These are phyloP conservation scores for Meloidogyne hapla DNA, from an alignment of 1,140 invertebrate genomes.

Conservation along the genomic window DNA sequence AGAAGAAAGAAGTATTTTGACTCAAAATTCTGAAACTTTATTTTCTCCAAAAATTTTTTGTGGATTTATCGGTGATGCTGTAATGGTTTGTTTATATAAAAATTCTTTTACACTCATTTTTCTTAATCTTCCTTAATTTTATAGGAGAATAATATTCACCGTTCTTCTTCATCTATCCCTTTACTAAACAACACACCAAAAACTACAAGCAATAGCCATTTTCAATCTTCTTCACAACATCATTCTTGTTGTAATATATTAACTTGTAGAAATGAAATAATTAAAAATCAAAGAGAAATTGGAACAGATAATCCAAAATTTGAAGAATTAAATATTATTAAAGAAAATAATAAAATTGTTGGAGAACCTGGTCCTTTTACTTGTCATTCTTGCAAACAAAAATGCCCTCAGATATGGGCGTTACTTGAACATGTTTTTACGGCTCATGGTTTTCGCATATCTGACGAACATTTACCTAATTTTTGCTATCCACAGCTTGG, in stretches of 20 bases:
- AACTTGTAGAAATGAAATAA: not conserved
- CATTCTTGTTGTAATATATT: not conserved
- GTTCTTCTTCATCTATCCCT: no score
- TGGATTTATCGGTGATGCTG: no score
- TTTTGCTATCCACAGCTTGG: conserved; percentile 40
- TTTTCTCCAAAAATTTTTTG: no score
- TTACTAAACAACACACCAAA: conserved; percentile 4
- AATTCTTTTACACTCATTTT: no score
- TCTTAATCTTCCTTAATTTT: no score
- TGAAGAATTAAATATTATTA: not conserved
- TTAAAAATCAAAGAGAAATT: not conserved
- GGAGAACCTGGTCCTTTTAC: conserved; percentile 37
- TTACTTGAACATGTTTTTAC: conserved; percentile 58
- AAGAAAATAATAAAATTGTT: conserved; percentile 16
- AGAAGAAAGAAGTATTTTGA: not conserved
- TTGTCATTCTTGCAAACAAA: conserved; percentile 58
- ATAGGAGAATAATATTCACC: no score
- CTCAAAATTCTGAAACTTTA: not conserved
- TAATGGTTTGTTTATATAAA: no score
- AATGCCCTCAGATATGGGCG: conserved; percentile 57
- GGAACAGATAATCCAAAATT: conserved; percentile 16
- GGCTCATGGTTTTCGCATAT: conserved; percentile 55
- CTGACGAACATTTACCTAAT: conserved; percentile 50
- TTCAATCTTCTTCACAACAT: conserved; percentile 16
- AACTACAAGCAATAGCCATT: not conserved